Conservation (phyloP, 2,797 vertebrate species). For the Phoeniculus purpureus region DNA sequence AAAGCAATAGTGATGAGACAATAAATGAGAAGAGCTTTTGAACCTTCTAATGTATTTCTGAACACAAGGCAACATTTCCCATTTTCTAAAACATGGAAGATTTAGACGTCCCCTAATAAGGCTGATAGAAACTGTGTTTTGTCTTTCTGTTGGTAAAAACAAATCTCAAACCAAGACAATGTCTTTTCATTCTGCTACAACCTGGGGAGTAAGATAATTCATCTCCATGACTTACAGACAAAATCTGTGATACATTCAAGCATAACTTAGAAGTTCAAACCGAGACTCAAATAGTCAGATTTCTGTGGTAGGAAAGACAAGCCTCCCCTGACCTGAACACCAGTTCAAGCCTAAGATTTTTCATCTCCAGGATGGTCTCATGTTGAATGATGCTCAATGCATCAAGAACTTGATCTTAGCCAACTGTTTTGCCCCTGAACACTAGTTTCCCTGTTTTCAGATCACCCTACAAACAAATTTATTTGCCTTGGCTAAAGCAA, state of each 20-base stretch:
- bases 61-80: neutral
- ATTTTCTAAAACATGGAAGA: neutral
- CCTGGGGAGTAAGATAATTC: neutral
- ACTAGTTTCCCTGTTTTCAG: conserved; percentile 18
- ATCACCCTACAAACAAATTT: conserved; percentile 15
- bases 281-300: conserved; percentile 5
- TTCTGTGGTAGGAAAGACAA: conserved; percentile 55
- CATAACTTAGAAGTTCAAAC: conserved; percentile 11
- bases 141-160: neutral
- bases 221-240: neutral
- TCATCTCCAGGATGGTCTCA: conserved; percentile 33
- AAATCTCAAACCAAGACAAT: neutral
- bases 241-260: conserved; percentile 54
- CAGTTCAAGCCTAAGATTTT: conserved; percentile 59
- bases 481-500: conserved; percentile 11
- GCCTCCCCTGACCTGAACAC: conserved; percentile 19
- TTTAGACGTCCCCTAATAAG: neutral
- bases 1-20: neutral
- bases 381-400: conserved; percentile 21
- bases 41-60: neutral
- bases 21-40: neutral
- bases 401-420: neutral
- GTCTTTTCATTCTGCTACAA: neutral
- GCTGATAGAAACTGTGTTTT: neutral
- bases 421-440: neutral